Evolutionary conservation across 2,888 invertebrate genomes (phyloP), one percentile per base, ranked within the genome.

Genomic region (Platynereis dumerilii): DNA sequence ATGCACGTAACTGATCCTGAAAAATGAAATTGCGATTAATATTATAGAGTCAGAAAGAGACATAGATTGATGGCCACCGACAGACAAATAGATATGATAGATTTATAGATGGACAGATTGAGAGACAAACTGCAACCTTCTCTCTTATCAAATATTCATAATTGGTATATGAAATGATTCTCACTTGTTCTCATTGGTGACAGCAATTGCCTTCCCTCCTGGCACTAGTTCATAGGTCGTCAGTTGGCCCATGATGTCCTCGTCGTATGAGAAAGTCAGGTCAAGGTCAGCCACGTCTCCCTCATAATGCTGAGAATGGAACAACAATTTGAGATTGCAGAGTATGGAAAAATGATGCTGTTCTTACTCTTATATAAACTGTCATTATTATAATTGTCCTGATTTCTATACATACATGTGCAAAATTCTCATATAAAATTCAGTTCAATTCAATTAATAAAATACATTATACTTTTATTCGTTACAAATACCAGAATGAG

Each of bases 121-220:
- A n/a, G n/a, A n/a, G n/a, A n/a, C n/a, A n/a, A n/a, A n/a, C n/a
- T n/a, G n/a, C n/a, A n/a, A n/a, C n/a, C n/a, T n/a, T n/a, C n/a
- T n/a, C n/a, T n/a, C n/a, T n/a, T n/a, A n/a, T n/a, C n/a, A n/a
- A n/a, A n/a, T n/a, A n/a, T n/a, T n/a, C n/a, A n/a, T n/a, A n/a
- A n/a, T n/a, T n/a, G n/a, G n/a, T n/a, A n/a, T n/a, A n/a, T n/a
- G n/a, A n/a, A n/a, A n/a, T n/a, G n/a, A 34, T 7, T 26, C 86
- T 86, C 85, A 92, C 92, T 95, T 97, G 86, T 98, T 99, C 82
- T 96, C 95, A 85, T 96, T 95, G 1, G 93, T 96, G 26, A 99
- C 97, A 0, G 93, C 89, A 57, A 96, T 90, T 0, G 92, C 93
- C 82, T 91, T 91, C 1, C 99, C 99, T 5, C 98, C 97, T 1